Conservation (phyloP, 2,113 vertebrate genomes). For the Actenoides hombroni region DNA sequence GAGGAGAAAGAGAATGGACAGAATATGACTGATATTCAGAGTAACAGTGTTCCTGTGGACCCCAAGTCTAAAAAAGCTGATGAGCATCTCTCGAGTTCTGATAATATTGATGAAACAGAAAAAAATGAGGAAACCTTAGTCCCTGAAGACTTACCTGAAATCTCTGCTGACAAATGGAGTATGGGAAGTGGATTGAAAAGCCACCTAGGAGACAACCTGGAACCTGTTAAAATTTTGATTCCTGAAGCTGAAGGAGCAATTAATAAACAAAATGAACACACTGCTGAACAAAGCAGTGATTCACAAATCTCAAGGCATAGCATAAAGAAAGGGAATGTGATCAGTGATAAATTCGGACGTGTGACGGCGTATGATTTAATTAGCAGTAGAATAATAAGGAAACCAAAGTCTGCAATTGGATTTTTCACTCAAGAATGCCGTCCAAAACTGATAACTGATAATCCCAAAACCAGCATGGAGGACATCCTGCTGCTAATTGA, state of each 20-base stretch:
- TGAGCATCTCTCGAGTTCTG: background rate
- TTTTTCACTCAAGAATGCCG: constrained; percentile 85
- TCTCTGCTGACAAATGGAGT: constrained; percentile 86
- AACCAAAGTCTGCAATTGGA: constrained; percentile 82
- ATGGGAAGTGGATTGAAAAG: constrained; percentile 79
- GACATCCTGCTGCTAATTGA: constrained; percentile 78
- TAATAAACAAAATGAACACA: background rate
- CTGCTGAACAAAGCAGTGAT: background rate
- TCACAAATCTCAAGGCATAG: constrained; percentile 19
- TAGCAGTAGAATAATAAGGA: constrained; percentile 80
- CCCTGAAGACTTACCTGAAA: constrained; percentile 37
- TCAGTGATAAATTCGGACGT: constrained; percentile 82
- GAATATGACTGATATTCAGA: constrained; percentile 39
- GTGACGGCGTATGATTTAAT: constrained; percentile 90
- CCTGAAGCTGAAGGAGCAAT: constrained; percentile 22
- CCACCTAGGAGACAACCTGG: constrained; percentile 73
- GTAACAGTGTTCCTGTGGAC: background rate
- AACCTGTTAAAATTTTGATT: constrained; percentile 82
- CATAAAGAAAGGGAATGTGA: constrained; percentile 74
- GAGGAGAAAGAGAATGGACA: constrained; percentile 73
- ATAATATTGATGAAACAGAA: background rate
- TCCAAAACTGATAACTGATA: constrained; percentile 79
- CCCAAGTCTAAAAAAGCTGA: background rate
- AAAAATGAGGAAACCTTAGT: background rate
- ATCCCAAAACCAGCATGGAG: constrained; percentile 78